Conservation (phyloP, 2,888 invertebrate species). For the Nezara viridula region DNA sequence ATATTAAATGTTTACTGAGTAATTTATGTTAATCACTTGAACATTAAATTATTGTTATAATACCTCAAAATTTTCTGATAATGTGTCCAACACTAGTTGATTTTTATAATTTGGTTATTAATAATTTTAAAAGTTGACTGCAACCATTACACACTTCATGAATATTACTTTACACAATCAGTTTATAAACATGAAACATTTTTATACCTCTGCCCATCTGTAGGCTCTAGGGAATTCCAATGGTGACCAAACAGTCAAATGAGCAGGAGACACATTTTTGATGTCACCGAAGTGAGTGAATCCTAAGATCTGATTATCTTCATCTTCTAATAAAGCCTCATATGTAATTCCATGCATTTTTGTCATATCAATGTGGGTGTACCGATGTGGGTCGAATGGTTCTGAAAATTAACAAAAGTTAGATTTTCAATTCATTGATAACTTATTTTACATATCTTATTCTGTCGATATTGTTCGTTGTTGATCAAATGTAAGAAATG, state of each 20-base stretch:
- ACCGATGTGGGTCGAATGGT: conserved; percentile 83
- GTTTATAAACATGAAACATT: conserved; percentile 46
- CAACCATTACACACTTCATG: no score
- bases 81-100: no score
- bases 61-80: no score
- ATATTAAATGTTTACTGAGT: no score
- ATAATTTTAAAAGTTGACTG: no score
- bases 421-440: neutral
- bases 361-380: conserved; percentile 83
- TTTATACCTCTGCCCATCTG: conserved; percentile 80
- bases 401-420: conserved; percentile 70
- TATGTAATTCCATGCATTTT: conserved; percentile 82
- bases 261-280: conserved; percentile 80
- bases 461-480: no score
- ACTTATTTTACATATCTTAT: neutral
- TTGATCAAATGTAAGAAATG: no score
- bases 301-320: conserved; percentile 84
- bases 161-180: neutral
- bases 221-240: conserved; percentile 80
- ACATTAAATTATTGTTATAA: no score
- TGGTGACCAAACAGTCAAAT: conserved; percentile 83
- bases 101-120: no score
- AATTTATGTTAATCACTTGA: no score
- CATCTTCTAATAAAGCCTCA: conserved; percentile 85
- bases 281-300: conserved; percentile 85